phyloP scores from a whole-genome alignment of 2,113 vertebrate species.

The Campylomormyrus tamandua region DNA sequence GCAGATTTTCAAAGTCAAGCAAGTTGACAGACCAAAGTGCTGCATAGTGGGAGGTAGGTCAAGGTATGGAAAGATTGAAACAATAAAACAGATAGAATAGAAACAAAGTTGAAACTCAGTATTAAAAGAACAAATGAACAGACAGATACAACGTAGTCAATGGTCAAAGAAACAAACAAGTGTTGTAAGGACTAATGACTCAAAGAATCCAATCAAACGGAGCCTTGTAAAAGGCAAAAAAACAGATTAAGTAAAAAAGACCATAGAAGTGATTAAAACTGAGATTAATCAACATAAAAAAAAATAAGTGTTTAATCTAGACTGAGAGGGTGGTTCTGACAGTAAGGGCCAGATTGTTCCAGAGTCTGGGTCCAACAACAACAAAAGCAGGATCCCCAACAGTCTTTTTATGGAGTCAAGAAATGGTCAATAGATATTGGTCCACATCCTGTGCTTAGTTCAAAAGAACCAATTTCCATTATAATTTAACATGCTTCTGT shows the following conservation, averaged over 20 bases:
- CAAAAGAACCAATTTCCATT: background rate
- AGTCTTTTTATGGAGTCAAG: background rate
- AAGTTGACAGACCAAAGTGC: background rate
- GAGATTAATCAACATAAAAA: background rate
- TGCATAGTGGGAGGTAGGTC: background rate
- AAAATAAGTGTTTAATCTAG: background rate
- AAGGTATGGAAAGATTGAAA: background rate
- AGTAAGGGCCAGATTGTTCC: background rate
- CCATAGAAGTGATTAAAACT: background rate
- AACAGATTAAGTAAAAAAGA: background rate
- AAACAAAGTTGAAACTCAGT: background rate
- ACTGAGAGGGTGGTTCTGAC: background rate
- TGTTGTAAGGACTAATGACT: background rate
- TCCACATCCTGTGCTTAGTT: background rate
- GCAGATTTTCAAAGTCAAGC: background rate
- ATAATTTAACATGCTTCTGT: background rate
- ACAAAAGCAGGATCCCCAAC: background rate
- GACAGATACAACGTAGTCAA: background rate
- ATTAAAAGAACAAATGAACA: background rate
- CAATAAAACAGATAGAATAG: background rate
- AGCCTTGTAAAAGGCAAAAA: background rate
- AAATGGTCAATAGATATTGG: background rate
- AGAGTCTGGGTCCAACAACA: background rate
- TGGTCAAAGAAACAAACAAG: background rate
- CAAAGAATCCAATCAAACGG: background rate